Percentiles rank a stretch among this genome's conserved stretches.
Evolutionary conservation across 2,113 vertebrate species (phyloP).

Genomic region (Archilochus colubris): DNA sequence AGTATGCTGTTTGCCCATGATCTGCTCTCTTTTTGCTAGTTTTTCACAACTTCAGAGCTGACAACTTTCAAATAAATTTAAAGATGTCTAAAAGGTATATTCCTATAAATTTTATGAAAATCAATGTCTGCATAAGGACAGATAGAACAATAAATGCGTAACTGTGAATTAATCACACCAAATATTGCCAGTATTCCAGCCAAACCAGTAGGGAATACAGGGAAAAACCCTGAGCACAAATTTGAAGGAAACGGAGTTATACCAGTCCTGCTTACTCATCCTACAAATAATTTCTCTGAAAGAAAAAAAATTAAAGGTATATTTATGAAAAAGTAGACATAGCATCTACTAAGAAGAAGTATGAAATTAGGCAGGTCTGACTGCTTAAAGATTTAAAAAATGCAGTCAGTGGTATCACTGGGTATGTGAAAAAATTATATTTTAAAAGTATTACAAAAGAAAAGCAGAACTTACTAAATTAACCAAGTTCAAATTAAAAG

Average conservation of each 20-base stretch:
- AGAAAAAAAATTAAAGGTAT: background rate
- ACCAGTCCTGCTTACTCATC: background rate
- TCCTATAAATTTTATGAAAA: background rate
- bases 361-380: background rate
- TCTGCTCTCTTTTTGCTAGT: background rate
- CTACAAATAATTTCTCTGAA: background rate
- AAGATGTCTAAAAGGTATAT: background rate
- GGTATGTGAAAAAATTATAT: background rate
- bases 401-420: background rate
- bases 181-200: background rate
- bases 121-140: background rate
- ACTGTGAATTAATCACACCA: background rate
- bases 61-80: background rate
- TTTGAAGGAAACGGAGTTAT: background rate
- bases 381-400: background rate
- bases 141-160: background rate
- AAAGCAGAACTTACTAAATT: background rate
- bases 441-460: background rate
- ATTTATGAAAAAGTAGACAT: background rate
- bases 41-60: background rate
- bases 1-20: fast-evolving
- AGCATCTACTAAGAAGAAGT: background rate
- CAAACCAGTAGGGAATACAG: background rate
- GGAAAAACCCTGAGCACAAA: background rate
- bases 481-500: background rate